A percentile compares a stretch with the other conserved stretches of the same genome.
These are phyloP conservation scores for Lathamus discolor DNA, from an alignment of 2,113 vertebrate species.

Conservation along the genomic window DNA sequence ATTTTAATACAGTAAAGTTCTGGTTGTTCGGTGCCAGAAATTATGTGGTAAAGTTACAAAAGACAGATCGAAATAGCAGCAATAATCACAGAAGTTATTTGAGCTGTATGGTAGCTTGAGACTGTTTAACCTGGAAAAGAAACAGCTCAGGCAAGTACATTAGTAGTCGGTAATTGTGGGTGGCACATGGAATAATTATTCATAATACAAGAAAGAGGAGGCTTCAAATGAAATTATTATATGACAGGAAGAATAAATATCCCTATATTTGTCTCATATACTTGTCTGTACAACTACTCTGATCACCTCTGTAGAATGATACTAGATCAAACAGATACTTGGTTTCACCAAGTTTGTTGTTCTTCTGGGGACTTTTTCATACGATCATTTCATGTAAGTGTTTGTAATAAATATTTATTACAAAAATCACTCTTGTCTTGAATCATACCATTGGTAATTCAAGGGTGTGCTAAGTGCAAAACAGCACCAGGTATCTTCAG, in stretches of 20 bases:
- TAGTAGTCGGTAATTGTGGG: not conserved
- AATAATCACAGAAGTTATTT: not conserved
- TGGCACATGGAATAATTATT: not conserved
- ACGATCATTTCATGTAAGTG: not conserved
- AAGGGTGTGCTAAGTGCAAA: not conserved
- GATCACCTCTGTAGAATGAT: not conserved
- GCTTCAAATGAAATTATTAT: not conserved
- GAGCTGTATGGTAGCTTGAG: not conserved
- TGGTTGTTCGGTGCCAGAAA: not conserved
- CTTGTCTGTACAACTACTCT: not conserved
- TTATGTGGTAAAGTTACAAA: not conserved
- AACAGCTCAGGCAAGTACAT: not conserved
- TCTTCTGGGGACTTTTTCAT: not conserved
- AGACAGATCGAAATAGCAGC: not conserved
- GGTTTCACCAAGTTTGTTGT: not conserved
- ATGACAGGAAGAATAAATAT: not conserved
- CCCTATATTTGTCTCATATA: not conserved
- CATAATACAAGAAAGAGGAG: not conserved
- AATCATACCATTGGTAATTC: not conserved
- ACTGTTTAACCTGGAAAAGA: not conserved
- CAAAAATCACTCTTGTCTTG: not conserved
- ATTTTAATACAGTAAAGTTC: not conserved
- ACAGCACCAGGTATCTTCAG: not conserved
- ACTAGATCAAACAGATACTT: not conserved
- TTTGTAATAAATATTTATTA: not conserved